Conservation (phyloP, 2,797 vertebrate species). For the Platalea minor region DNA sequence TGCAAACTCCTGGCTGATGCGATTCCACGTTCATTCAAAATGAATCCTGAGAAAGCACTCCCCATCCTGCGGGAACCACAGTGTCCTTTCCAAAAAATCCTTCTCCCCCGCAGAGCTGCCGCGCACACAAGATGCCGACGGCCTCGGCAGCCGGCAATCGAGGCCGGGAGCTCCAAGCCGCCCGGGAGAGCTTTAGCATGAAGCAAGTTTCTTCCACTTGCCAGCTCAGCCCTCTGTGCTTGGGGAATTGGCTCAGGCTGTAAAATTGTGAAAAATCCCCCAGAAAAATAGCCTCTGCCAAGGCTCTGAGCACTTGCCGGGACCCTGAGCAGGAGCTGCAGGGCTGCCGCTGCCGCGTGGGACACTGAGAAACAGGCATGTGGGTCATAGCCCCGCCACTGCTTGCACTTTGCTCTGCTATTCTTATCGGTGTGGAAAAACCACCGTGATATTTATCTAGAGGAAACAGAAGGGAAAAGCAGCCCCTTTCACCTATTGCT, state of each 20-base stretch:
- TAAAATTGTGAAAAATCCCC: neutral
- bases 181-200: neutral
- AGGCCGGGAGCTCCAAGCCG: neutral
- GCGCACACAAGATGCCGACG: neutral
- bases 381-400: rapidly evolving
- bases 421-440: neutral
- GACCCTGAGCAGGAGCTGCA: neutral
- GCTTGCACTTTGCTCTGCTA: neutral
- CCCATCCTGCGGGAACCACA: neutral
- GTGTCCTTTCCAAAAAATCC: neutral
- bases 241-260: neutral
- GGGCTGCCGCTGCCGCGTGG: neutral
- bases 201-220: neutral
- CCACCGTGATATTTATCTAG: neutral
- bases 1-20: neutral
- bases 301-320: neutral
- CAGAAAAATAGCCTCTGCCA: no score
- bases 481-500: neutral
- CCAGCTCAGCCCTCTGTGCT: neutral
- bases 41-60: neutral
- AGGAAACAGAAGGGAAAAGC: neutral
- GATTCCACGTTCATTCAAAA: neutral
- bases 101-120: neutral
- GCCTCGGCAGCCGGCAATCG: neutral
- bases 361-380: neutral